Base-by-base conservation (phyloP, 1,140 invertebrate species). In the Diabrotica undecimpunctata region DNA sequence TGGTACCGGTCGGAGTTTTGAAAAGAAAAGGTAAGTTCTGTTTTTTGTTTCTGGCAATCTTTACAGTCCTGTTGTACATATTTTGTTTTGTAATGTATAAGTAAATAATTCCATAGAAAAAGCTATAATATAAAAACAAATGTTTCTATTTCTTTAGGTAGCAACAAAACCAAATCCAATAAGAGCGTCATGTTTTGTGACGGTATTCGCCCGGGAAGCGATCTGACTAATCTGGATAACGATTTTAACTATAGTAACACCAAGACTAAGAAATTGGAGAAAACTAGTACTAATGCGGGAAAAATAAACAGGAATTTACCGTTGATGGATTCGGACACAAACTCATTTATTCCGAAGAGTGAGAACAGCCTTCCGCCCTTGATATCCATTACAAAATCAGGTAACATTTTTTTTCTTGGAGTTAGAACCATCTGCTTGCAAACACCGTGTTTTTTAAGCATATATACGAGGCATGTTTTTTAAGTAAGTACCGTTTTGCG, bases 111-210 rank as follows among this genome's bases (percentile, higher is more conserved):
- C 4, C 25, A 25, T 25, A 25, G n/a, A n/a, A 25, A 25, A 25
- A 25, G 25, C 25, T 1, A 25, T 25, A 46, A 46, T 11, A 14
- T 60, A 14, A 11, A 52, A 37, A 61, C 37, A 25, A 25, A 25
- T 10, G 9, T 14, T 25, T 46, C 9, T 38, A 25, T 38, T 54
- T 54, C 66, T 65, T 66, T n/a, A 79, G 81, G 70, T 75, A 81
- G 55, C 78, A 84, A 74, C 73, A 84, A 79, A 75, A 78, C 51
- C n/a, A 81, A 70, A 81, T 87, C 77, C 80, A 87, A 74, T 77
- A 87, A 78, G 88, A 90, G 89, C 69, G 93, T 96, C 7, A 94
- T 95, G 84, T 96, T 96, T 78, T 94, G 92, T 74, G 93, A 95
- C 81, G 93, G 93, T 69, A 94, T 96, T 77, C 84, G 93, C 70